phyloP scores from a whole-genome alignment of 2,888 invertebrate genomes.

The Agrochola circellaris region DNA sequence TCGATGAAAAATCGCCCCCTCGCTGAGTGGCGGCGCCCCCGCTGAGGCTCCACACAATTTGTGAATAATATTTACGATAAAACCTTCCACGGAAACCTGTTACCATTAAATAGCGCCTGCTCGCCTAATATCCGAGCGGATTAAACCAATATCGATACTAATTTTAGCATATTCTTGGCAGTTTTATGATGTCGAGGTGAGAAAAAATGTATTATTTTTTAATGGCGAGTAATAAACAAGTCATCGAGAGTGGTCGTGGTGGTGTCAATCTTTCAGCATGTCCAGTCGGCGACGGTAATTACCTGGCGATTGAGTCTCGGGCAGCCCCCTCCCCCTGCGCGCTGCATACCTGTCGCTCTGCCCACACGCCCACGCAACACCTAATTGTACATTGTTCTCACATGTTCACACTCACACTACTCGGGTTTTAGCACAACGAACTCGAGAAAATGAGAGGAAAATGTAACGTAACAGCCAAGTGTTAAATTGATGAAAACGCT shows the following conservation, averaged over 20 bases:
- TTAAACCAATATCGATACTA: slow-evolving; percentile 79
- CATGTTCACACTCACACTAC: slow-evolving; percentile 77
- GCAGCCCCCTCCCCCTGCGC: slow-evolving; percentile 37
- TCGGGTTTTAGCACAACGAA: slow-evolving; percentile 75
- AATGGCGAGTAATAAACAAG: slow-evolving; percentile 83
- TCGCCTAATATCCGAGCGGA: slow-evolving; percentile 77
- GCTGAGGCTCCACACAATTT: slow-evolving; percentile 87
- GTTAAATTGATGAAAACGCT: slow-evolving; percentile 64
- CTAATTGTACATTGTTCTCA: slow-evolving; percentile 84
- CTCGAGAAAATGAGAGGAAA: slow-evolving; percentile 60
- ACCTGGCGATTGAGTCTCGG: slow-evolving; percentile 74
- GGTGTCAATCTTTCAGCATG: slow-evolving; percentile 86
- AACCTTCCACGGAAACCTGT: slow-evolving; percentile 83
- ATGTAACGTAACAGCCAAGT: slow-evolving; percentile 50
- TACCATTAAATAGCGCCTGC: slow-evolving; percentile 80
- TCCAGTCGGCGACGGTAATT: slow-evolving; percentile 84
- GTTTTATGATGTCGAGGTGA: slow-evolving; percentile 75
- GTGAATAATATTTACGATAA: slow-evolving; percentile 89
- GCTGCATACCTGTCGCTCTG: slow-evolving; percentile 72
- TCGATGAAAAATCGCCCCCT: slow-evolving; percentile 89
- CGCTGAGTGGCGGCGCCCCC: slow-evolving; percentile 85
- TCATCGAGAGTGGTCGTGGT: slow-evolving; percentile 76
- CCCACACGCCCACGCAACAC: slow-evolving; percentile 75
- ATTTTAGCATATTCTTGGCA: slow-evolving; percentile 75
- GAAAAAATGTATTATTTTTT: slow-evolving; percentile 75